phyloP scores from a whole-genome alignment of 2,888 invertebrate species.

The Cephus pulcher region DNA sequence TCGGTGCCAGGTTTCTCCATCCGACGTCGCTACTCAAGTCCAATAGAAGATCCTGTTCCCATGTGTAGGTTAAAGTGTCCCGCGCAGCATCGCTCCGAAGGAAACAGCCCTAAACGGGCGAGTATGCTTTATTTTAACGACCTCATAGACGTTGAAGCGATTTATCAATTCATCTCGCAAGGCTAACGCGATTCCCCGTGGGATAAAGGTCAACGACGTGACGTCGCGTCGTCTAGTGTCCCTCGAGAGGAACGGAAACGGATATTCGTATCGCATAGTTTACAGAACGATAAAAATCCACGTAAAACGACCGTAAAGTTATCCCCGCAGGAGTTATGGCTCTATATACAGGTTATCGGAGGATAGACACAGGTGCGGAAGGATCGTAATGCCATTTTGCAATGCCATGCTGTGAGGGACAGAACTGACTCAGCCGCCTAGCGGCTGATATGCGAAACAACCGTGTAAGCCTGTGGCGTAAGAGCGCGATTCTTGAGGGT shows the following conservation, averaged over 20 bases:
- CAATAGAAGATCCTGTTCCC: background rate
- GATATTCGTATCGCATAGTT: conserved; percentile 52
- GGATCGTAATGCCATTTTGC: background rate
- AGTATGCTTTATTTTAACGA: conserved; percentile 43
- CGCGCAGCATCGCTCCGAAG: background rate
- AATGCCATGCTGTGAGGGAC: background rate
- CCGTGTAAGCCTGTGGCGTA: background rate
- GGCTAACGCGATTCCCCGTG: conserved; percentile 36
- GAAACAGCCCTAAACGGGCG: background rate
- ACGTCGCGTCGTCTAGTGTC: conserved; percentile 18
- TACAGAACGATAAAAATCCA: conserved; percentile 59
- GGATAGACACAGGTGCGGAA: conserved; percentile 21
- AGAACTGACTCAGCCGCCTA: background rate
- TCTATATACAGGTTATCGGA: conserved; percentile 23
- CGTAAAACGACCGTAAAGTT: conserved; percentile 58
- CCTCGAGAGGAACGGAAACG: conserved; percentile 47
- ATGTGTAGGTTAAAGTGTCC: background rate
- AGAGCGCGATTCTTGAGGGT: background rate
- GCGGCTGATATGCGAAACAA: background rate
- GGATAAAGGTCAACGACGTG: conserved; percentile 38
- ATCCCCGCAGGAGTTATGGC: conserved; percentile 30
- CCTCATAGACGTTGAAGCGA: conserved; percentile 36
- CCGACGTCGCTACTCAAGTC: background rate
- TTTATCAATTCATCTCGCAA: conserved; percentile 51
- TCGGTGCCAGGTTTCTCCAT: background rate